Evolutionary conservation across 2,888 invertebrate species (phyloP), one percentile per base, ranked within the genome.

Genomic region (Formica aserva): DNA sequence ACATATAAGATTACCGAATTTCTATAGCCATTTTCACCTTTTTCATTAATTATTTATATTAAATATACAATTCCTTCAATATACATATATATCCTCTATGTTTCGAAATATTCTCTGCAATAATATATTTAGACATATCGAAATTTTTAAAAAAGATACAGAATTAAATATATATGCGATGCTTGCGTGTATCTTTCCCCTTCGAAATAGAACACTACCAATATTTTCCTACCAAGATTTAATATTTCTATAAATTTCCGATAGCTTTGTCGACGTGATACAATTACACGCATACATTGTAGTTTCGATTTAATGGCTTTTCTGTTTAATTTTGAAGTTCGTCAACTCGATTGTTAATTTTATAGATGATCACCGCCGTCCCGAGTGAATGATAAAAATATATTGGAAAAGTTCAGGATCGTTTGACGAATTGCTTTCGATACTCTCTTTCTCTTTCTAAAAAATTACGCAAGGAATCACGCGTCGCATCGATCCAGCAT

Each of bases 371-470:
- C 80, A 84, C 80, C 66, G 80, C 72, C 65, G 88, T 85, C 78
- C 38, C 69, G 60, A n/a, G 11, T 29, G 74, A 32, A 1, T 52
- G 60, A 55, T 29, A 82, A 83, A 88, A 85, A 83, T 80, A 63
- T 60, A 26, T 55, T 60, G 55, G 45, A 65, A 88, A 87, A 86
- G 74, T 62, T 67, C 32, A 48, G 35, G 35, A 67, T 32, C 69
- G 84, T 83, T 84, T 86, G 89, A 89, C 87, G 89, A 84, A 89
- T 89, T 82, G 85, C 87, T 62, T 63, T 77, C 72, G 87, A 83
- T 87, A 81, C 76, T 82, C 76, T 62, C 38, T 57, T 52, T 41
- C 26, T 35, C 60, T 80, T 83, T 84, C 35, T 66, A 67, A 67
- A 55, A 62, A 57, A 32, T 38, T 75, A 55, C 71, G 57, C 55